Evolutionary conservation across 2,113 vertebrate species (phyloP).

Genomic region (Charina bottae): DNA sequence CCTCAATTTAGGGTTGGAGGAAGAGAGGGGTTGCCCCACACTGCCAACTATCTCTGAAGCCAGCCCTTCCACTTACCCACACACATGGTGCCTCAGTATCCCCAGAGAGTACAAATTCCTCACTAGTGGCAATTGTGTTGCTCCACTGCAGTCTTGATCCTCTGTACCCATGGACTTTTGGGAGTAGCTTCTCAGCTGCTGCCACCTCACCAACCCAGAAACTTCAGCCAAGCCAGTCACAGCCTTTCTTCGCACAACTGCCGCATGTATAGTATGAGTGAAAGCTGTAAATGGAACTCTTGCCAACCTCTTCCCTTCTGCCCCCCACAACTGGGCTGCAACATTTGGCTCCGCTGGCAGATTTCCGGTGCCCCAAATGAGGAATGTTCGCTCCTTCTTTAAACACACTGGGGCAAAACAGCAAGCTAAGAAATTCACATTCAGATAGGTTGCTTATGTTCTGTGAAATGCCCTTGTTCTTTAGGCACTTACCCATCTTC

Average conservation of each 20-base stretch:
- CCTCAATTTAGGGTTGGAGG: neutral
- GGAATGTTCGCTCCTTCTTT: neutral
- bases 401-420: neutral
- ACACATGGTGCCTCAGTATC: conserved; percentile 18
- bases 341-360: neutral
- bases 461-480: neutral
- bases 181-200: neutral
- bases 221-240: neutral
- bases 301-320: neutral
- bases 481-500: neutral
- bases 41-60: neutral
- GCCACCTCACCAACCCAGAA: no score
- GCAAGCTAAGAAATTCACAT: neutral
- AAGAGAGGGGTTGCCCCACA: neutral
- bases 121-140: neutral
- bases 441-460: neutral
- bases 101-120: neutral
- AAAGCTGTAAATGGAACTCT: neutral
- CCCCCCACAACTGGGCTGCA: neutral
- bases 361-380: neutral
- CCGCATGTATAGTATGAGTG: neutral
- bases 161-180: neutral
- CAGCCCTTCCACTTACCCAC: neutral
- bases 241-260: neutral
- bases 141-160: conserved; percentile 1